A percentile compares a stretch with the other conserved stretches of the same genome.
These are phyloP conservation scores for Hypsibius dujardini DNA, from an alignment of 1,140 invertebrate genomes.

Conservation along the genomic window DNA sequence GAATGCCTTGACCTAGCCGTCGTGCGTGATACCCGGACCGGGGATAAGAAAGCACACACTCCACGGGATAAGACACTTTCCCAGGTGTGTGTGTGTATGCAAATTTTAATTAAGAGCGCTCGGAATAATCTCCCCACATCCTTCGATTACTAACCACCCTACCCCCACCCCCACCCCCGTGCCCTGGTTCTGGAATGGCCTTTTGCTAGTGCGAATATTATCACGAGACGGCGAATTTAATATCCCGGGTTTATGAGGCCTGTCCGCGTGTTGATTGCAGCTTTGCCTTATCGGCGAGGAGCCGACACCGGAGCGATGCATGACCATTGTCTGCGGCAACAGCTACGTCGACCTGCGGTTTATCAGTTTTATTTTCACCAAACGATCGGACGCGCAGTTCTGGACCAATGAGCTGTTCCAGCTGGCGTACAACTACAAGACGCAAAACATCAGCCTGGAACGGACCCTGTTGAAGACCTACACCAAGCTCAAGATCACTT, in stretches of 20 bases:
- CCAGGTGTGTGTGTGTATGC: too few species aligned
- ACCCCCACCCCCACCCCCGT: too few species aligned
- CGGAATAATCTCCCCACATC: too few species aligned
- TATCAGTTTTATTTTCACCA: constrained; percentile 51
- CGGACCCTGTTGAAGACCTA: constrained; percentile 75
- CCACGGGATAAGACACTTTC: not conserved
- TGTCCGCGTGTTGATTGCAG: too few species aligned
- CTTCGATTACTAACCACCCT: too few species aligned
- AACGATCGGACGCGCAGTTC: constrained; percentile 38
- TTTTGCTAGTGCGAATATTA: too few species aligned
- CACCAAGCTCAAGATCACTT: constrained; percentile 61
- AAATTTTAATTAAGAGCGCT: too few species aligned
- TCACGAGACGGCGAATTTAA: too few species aligned
- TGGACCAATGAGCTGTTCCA: constrained; percentile 76
- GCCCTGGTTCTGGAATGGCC: too few species aligned
- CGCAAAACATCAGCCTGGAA: constrained; percentile 65
- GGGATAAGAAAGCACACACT: not conserved
- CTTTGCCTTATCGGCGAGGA: constrained; percentile 39
- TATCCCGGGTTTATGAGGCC: too few species aligned
- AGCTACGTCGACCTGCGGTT: constrained; percentile 82
- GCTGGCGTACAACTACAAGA: constrained; percentile 70
- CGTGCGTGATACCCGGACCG: constrained; percentile 12
- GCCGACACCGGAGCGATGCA: constrained; percentile 79
- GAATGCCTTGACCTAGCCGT: not conserved
- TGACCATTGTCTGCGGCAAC: constrained; percentile 69